Evolutionary conservation across 1,140 invertebrate genomes (phyloP), one percentile per base, ranked within the genome.

Genomic region (Drosophila subpulchrella): DNA sequence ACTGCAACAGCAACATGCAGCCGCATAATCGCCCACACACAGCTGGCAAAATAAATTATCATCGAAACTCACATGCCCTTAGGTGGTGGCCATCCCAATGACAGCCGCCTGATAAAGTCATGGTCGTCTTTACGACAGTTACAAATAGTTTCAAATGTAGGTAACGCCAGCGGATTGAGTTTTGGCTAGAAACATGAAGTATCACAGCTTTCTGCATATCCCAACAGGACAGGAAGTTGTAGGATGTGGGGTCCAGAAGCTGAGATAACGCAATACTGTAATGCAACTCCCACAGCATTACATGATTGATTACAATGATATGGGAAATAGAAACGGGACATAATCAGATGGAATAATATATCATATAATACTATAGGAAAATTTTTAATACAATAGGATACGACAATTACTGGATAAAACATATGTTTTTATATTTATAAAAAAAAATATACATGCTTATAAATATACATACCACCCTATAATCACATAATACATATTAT

Each of bases 41-140:
- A 75, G 41, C 55, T 56, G 62, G 53, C 60, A 58, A 72, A 61
- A 80, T 51, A 62, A 71, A 75, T 56, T 63, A 60, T 56, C 74
- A 74, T 62, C 75, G 78, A 63, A 78, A 48, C 24, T 54, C 6
- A 15, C 17, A 71, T 75, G 83, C 81, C 81, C 81, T 86, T 67
- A 42, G 75, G 70, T 70, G 12, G 36, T 34, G 74, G 75, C 55
- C 62, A 77, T 60, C 73, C 48, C 55, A 56, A 44, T 46, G 63
- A 61, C 62, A 68, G 63, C 15, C 50, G 20, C 15, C 57, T 46
- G 75, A 77, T 77, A 70, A 77, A 78, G 75, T 61, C 73, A 75
- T 51, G 60, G 71, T 54, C 72, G 47, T 47, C 73, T 53, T 8
- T 54, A 6, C n/a, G 61, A 74, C 70, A 73, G 15, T 48, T 30